phyloP scores from a whole-genome alignment of 1,140 invertebrate genomes.

The Linepithema humile region DNA sequence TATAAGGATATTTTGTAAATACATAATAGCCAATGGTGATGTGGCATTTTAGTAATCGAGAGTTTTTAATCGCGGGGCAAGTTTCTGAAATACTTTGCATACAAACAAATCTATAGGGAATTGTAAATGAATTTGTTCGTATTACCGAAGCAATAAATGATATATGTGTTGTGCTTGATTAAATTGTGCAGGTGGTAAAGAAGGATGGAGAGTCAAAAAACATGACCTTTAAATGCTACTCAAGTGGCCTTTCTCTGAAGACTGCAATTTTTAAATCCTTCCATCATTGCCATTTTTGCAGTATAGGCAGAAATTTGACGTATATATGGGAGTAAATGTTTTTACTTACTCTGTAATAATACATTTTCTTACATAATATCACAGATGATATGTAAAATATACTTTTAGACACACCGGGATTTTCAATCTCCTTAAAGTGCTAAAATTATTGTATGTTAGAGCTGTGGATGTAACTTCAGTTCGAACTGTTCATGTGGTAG shows the following conservation, averaged over 20 bases:
- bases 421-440: conserved; percentile 45
- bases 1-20: conserved; percentile 73
- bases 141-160: conserved; percentile 61
- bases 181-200: conserved; percentile 62
- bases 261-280: conserved; percentile 80
- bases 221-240: conserved; percentile 68
- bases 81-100: conserved; percentile 42
- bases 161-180: conserved; percentile 54
- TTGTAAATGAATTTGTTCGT: conserved; percentile 58
- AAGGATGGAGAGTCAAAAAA: conserved; percentile 59
- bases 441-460: conserved; percentile 43
- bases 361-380: conserved; percentile 51
- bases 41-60: conserved; percentile 66
- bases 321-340: conserved; percentile 49
- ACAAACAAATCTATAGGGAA: conserved; percentile 50
- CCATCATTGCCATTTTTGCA: conserved; percentile 74
- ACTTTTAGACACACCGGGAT: conserved; percentile 42
- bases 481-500: conserved; percentile 54
- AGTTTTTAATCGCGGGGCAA: conserved; percentile 56
- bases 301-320: conserved; percentile 62
- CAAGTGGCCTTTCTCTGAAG: conserved; percentile 82
- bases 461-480: conserved; percentile 44
- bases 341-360: conserved; percentile 60
- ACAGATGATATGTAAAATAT: conserved; percentile 50
- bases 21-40: conserved; percentile 68